Conservation (phyloP, 2,797 vertebrate species). For the Borostomias antarcticus region DNA sequence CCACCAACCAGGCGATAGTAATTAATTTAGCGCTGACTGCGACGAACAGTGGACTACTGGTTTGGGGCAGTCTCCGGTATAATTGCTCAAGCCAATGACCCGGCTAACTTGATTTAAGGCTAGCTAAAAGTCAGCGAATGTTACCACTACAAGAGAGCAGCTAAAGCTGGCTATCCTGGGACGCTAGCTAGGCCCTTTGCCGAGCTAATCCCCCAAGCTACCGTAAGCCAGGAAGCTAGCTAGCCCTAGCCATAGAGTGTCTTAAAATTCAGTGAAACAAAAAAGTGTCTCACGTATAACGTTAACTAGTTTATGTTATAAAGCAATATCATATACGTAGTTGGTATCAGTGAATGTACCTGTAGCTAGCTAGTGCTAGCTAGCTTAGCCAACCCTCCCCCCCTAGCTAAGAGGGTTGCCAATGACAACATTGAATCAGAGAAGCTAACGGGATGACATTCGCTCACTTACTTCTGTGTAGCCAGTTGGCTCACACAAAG, state of each 20-base stretch:
- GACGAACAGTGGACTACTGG: neutral
- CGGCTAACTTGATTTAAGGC: neutral
- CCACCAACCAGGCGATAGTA: neutral
- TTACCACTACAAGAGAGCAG: neutral
- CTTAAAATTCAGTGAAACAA: neutral
- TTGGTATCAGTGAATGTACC: too few relatives aligned
- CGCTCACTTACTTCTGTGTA: slow-evolving; percentile 13
- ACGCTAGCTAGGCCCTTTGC: neutral
- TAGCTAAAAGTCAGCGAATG: neutral
- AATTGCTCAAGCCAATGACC: neutral
- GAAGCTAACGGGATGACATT: slow-evolving; percentile 19
- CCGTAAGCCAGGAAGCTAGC: neutral
- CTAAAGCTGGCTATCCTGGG: neutral
- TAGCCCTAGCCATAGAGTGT: neutral
- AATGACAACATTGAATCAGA: slow-evolving; percentile 43
- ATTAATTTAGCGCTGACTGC: neutral
- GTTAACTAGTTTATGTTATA: too few relatives aligned
- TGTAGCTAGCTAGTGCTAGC: neutral
- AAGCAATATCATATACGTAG: too few relatives aligned
- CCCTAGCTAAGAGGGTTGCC: slow-evolving; percentile 27
- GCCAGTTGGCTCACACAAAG: neutral
- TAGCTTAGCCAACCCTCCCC: slow-evolving; percentile 13
- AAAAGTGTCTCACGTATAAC: too few relatives aligned
- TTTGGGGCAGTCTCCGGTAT: neutral
- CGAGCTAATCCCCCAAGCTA: neutral